Base-by-base conservation (phyloP, 2,888 invertebrate species). In the Hypolimnas misippus region DNA sequence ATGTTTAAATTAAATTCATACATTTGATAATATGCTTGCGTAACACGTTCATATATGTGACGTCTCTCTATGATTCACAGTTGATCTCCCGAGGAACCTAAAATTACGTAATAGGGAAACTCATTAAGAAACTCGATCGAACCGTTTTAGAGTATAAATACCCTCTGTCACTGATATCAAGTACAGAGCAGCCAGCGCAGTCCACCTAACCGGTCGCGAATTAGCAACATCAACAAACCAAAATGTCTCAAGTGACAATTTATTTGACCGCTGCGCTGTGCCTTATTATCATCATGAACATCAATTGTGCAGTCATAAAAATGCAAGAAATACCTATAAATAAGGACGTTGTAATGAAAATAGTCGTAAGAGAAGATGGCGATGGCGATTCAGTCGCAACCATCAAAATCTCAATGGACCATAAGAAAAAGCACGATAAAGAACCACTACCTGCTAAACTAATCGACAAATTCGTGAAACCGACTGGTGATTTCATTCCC, bases 261-360 rank as follows among this genome's bases (percentile, higher is more conserved):
- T 50, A 17, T 33, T n/a, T 63, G 33, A 21, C 19, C 6, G 2
- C 59, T 8, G 38, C 40, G 6, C 25, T 63, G n/a, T 40, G 31
- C 8, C 33, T 38, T 8, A 12, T 63, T 33, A 19, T 62, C 19
- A 5, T 65, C 12, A 29, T 57, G 3, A 53, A 38, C 7, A 53
- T 55, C 12, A 58, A 68, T 49, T 60, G 67, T 46, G 57, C 68
- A 7, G 65, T 70, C 7, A 68, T 70, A 38, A 68, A 40, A 59
- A 52, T 70, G 16, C 68, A 62, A 19, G 66, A 62, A 3, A 59
- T 68, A 35, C 62, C 63, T 0, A 25, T 68, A 7, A 55, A 58
- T 14, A 66, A 65, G 29, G 50, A 53, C 3, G 50, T 66, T 10
- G 21, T 61, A 12, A 63, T 64, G 60, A 65, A 68, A 19, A 44